A percentile compares a stretch with the other conserved stretches of the same genome.
phyloP scores from a whole-genome alignment of 2,888 invertebrate species.

The Aporophyla nigra region DNA sequence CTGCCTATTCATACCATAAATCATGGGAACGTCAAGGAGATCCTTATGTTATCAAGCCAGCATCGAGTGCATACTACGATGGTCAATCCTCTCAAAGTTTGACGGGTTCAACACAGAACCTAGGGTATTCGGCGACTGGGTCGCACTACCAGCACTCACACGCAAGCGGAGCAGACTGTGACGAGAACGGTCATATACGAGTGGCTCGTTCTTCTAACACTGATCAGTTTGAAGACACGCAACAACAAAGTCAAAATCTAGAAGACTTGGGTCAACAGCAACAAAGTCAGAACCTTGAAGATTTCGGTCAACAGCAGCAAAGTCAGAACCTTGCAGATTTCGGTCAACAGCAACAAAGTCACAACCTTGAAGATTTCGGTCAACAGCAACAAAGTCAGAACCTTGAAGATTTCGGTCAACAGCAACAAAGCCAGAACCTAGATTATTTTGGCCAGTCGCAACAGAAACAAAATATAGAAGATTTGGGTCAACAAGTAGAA shows the following conservation, averaged over 20 bases:
- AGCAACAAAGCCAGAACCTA: slow-evolving; percentile 21
- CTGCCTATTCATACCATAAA: slow-evolving; percentile 89
- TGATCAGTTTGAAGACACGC: slow-evolving; percentile 62
- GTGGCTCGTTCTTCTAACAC: slow-evolving; percentile 78
- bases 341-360: slow-evolving; percentile 35
- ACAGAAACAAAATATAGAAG: slow-evolving; percentile 62
- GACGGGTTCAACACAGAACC: slow-evolving; percentile 71
- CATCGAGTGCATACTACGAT: slow-evolving; percentile 69
- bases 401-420: slow-evolving; percentile 22
- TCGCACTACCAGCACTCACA: slow-evolving; percentile 70
- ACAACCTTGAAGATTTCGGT: slow-evolving; percentile 34
- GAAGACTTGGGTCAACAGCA: slow-evolving; percentile 67
- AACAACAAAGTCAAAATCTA: slow-evolving; percentile 65
- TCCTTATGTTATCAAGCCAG: slow-evolving; percentile 87
- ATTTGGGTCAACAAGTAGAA: slow-evolving; percentile 66
- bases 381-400: slow-evolving; percentile 46
- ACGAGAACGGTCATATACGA: slow-evolving; percentile 79
- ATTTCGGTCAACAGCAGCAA: slow-evolving; percentile 32
- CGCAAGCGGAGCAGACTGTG: slow-evolving; percentile 77
- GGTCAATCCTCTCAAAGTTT: slow-evolving; percentile 77
- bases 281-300: slow-evolving; percentile 27
- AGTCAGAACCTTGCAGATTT: slow-evolving; percentile 36
- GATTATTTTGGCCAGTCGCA: slow-evolving; percentile 49
- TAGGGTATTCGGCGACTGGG: slow-evolving; percentile 75
- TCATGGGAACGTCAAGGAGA: slow-evolving; percentile 89